phyloP scores from a whole-genome alignment of 2,113 vertebrate species.

The Orthonyx spaldingii region DNA sequence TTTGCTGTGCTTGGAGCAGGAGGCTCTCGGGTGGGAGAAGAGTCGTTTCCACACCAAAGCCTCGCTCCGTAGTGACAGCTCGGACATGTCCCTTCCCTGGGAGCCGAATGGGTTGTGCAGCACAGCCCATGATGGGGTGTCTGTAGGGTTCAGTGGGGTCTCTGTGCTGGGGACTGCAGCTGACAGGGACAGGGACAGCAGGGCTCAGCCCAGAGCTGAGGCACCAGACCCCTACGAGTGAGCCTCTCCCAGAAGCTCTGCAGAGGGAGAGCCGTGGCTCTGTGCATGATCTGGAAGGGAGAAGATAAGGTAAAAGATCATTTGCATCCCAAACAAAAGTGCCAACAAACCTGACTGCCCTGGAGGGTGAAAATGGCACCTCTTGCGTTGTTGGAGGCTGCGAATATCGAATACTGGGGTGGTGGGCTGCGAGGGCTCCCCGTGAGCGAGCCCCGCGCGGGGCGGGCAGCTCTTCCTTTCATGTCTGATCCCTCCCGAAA shows the following conservation, averaged over 20 bases:
- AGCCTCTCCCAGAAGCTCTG: not conserved
- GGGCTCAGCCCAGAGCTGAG: not conserved
- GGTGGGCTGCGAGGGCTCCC: not conserved
- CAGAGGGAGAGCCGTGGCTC: not conserved
- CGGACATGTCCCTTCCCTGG: accelerated
- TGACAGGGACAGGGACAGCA: not conserved
- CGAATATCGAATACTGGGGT: not conserved
- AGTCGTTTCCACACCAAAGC: not conserved
- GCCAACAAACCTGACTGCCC: not conserved
- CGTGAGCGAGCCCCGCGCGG: slow-evolving; percentile 30
- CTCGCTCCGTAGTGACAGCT: accelerated
- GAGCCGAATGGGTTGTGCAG: accelerated
- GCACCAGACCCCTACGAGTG: accelerated
- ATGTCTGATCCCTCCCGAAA: slow-evolving; percentile 58
- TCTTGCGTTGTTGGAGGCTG: accelerated
- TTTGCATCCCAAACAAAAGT: not conserved
- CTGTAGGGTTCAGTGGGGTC: not conserved
- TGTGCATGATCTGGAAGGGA: accelerated
- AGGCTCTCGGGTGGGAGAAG: accelerated
- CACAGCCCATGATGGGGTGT: accelerated
- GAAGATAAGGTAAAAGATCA: accelerated
- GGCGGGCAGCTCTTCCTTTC: slow-evolving; percentile 54
- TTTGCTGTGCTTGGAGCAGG: accelerated
- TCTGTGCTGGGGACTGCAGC: not conserved
- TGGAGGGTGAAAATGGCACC: accelerated